Conservation (phyloP, 2,888 invertebrate species). For the Caenorhabditis afra region DNA sequence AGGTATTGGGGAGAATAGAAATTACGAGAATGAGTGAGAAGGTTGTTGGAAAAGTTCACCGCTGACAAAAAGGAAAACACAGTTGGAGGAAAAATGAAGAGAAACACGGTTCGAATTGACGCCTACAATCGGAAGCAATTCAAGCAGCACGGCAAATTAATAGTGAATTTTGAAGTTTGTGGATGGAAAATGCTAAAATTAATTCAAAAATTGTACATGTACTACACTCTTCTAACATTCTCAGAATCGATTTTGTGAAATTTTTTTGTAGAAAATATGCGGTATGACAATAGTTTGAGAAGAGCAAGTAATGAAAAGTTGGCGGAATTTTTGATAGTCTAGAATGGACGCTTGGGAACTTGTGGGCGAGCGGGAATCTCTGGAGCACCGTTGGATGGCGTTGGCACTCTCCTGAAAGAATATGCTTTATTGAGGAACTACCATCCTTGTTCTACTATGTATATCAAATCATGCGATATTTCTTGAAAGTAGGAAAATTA, state of each 20-base stretch:
- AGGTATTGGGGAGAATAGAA: not conserved
- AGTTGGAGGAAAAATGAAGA: conserved; percentile 17
- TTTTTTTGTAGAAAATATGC: not conserved
- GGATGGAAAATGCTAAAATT: too few relatives aligned
- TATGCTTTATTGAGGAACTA: not conserved
- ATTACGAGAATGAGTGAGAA: conserved; percentile 16
- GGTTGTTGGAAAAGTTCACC: conserved; percentile 32
- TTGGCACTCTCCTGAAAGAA: conserved; percentile 68
- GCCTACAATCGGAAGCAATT: conserved; percentile 6
- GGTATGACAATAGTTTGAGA: conserved; percentile 12
- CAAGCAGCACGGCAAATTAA: too few relatives aligned
- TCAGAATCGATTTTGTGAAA: too few relatives aligned
- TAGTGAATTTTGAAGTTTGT: too few relatives aligned
- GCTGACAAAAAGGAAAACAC: conserved; percentile 53
- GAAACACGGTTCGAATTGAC: conserved; percentile 15
- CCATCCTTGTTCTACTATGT: not conserved
- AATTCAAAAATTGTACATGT: not conserved
- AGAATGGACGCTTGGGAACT: conserved; percentile 60
- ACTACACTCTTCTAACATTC: not conserved
- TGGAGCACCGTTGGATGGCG: conserved; percentile 68
- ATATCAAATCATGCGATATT: not conserved
- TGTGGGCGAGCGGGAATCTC: conserved; percentile 69
- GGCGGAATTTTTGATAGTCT: conserved; percentile 10
- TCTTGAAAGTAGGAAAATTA: not conserved
- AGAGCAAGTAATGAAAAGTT: not conserved